These are phyloP conservation scores for Aphaenogaster floridana DNA, from an alignment of 1,140 invertebrate species.

Conservation along the genomic window DNA sequence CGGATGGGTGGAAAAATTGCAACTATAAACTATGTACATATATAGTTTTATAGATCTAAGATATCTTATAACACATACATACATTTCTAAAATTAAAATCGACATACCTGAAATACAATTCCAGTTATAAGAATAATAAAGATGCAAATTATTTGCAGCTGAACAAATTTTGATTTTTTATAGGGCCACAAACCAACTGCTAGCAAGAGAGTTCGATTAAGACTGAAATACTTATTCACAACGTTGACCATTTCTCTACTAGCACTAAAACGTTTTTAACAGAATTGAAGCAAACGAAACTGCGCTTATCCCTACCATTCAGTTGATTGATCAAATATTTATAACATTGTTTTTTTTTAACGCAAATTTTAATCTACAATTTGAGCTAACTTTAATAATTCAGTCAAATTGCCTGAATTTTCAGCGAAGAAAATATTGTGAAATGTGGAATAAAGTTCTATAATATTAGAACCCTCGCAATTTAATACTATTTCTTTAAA, in stretches of 20 bases:
- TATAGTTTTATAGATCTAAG: too few species aligned
- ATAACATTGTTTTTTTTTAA: not conserved
- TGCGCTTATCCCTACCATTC: not conserved
- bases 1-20: not conserved
- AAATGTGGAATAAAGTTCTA: not conserved
- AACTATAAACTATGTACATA: not conserved
- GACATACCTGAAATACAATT: slow-evolving; percentile 21
- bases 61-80: not conserved
- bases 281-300: too few species aligned
- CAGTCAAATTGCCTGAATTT: not conserved
- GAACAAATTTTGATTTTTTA: too few species aligned
- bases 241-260: too few species aligned
- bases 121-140: not conserved
- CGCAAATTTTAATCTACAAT: not conserved
- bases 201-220: too few species aligned
- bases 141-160: not conserved
- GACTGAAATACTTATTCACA: too few species aligned
- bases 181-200: too few species aligned
- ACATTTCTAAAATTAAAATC: not conserved
- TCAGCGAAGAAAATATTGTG: not conserved
- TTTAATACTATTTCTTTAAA: not conserved
- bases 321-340: not conserved
- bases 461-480: not conserved
- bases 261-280: not conserved
- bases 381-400: slow-evolving; percentile 13